Conservation (phyloP, 1,140 invertebrate species). For the Bursaphelenchus mucronatus region DNA sequence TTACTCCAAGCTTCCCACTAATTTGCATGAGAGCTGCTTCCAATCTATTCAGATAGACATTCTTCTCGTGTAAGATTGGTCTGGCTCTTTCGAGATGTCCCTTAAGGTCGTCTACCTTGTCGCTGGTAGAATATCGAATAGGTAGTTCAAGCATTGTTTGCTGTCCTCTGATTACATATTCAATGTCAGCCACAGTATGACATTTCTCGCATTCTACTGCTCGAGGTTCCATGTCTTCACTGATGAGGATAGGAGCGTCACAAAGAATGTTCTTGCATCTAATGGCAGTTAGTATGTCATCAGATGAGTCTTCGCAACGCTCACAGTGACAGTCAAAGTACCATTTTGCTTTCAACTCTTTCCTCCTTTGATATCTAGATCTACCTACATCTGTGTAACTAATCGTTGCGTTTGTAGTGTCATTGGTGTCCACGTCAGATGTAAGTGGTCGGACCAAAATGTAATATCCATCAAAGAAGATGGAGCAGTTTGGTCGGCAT, state of each 20-base stretch:
- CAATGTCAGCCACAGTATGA: conserved; percentile 20
- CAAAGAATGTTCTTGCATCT: conserved; percentile 37
- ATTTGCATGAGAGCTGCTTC: conserved; percentile 30
- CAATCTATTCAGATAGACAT: conserved; percentile 26
- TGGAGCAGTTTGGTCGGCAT: conserved; percentile 52
- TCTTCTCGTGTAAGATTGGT: conserved; percentile 23
- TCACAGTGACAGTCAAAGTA: conserved; percentile 50
- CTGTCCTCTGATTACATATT: conserved; percentile 26
- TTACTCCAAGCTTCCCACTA: conserved; percentile 22
- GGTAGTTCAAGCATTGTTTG: conserved; percentile 29
- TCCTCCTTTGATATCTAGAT: conserved; percentile 43
- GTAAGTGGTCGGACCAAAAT: conserved; percentile 49
- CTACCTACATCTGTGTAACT: conserved; percentile 53
- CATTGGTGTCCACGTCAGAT: conserved; percentile 39
- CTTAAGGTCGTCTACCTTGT: conserved; percentile 3
- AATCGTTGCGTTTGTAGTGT: conserved; percentile 41
- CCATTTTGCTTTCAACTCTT: conserved; percentile 49
- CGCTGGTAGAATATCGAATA: conserved; percentile 9
- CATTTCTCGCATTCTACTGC: conserved; percentile 25
- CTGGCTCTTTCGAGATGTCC: conserved; percentile 8
- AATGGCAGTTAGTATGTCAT: conserved; percentile 41
- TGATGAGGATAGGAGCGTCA: conserved; percentile 44
- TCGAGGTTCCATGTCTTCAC: conserved; percentile 24
- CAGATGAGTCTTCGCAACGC: conserved; percentile 42
- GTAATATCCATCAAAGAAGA: conserved; percentile 51